Percentiles rank a stretch among this genome's conserved stretches.
Conservation (phyloP, 2,888 invertebrate genomes). For the Prenolepis imparis region DNA sequence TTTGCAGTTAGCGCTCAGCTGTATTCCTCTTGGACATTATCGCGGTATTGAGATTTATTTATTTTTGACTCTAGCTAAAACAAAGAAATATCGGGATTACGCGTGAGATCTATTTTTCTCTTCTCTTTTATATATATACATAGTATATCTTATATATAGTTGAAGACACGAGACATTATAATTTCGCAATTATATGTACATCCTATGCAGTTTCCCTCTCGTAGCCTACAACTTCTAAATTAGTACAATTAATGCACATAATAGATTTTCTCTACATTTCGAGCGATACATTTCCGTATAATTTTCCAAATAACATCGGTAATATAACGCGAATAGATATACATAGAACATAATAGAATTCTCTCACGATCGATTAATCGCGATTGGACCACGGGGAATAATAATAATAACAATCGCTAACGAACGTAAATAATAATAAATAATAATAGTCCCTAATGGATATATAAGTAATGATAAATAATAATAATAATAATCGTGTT, state of each 20-base stretch:
- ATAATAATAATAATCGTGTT: constrained; percentile 50
- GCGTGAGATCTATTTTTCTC: background rate
- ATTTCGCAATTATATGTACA: background rate
- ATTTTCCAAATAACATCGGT: constrained; percentile 11
- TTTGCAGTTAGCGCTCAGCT: constrained; percentile 32
- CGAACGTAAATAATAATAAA: constrained; percentile 30
- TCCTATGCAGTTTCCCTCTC: background rate
- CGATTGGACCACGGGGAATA: constrained; percentile 51
- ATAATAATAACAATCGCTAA: constrained; percentile 28
- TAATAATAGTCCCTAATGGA: constrained; percentile 6
- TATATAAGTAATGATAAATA: constrained; percentile 8
- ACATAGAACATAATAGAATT: constrained; percentile 12
- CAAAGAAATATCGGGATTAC: background rate
- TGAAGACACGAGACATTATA: background rate
- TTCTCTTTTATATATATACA: background rate
- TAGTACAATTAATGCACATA: constrained; percentile 4
- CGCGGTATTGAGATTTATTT: constrained; percentile 39
- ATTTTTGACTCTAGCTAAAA: constrained; percentile 25
- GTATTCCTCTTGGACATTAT: constrained; percentile 55
- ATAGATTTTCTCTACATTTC: constrained; percentile 10
- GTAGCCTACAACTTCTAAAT: constrained; percentile 13
- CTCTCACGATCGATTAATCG: constrained; percentile 28
- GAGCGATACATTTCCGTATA: constrained; percentile 16
- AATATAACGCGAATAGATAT: background rate
- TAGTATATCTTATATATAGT: constrained; percentile 3